phyloP scores from a whole-genome alignment of 2,797 vertebrate genomes.

The Apogon talboti region DNA sequence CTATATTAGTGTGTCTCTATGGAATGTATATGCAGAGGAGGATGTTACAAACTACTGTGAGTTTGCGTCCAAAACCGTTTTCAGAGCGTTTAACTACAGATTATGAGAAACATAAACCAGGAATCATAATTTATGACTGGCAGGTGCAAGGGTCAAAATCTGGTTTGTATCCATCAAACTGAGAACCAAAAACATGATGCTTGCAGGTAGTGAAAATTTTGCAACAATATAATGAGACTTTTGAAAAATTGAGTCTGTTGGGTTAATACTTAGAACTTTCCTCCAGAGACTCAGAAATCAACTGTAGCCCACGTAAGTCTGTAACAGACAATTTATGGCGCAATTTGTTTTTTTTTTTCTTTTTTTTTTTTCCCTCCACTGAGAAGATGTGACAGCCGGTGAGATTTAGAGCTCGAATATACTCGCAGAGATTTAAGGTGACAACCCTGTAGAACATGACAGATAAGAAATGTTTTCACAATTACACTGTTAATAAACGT shows the following conservation, averaged over 20 bases:
- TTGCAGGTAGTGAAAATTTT: conserved; percentile 51
- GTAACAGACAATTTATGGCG: conserved; percentile 68
- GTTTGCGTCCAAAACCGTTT: conserved; percentile 52
- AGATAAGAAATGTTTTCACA: conserved; percentile 61
- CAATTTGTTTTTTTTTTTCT: conserved; percentile 56
- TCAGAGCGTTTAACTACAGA: conserved; percentile 65
- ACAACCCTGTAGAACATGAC: conserved; percentile 64
- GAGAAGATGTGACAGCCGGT: conserved; percentile 59
- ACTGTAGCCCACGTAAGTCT: conserved; percentile 49
- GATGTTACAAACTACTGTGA: conserved; percentile 48
- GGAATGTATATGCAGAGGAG: conserved; percentile 61
- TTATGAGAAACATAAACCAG: conserved; percentile 73
- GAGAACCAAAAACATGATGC: conserved; percentile 33
- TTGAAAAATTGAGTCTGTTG: conserved; percentile 62
- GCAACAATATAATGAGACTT: conserved; percentile 49
- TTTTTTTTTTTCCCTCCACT: conserved; percentile 46
- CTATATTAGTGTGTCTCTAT: conserved; percentile 43
- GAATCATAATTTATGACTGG: conserved; percentile 73
- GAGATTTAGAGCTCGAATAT: conserved; percentile 69
- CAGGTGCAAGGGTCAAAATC: conserved; percentile 77
- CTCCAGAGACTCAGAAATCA: conserved; percentile 68
- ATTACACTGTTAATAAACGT: conserved; percentile 55
- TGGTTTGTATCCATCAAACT: conserved; percentile 77
- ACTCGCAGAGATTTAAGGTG: conserved; percentile 69
- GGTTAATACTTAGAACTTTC: conserved; percentile 52